phyloP scores from a whole-genome alignment of 2,888 invertebrate species.

The Ochropleura leucogaster region DNA sequence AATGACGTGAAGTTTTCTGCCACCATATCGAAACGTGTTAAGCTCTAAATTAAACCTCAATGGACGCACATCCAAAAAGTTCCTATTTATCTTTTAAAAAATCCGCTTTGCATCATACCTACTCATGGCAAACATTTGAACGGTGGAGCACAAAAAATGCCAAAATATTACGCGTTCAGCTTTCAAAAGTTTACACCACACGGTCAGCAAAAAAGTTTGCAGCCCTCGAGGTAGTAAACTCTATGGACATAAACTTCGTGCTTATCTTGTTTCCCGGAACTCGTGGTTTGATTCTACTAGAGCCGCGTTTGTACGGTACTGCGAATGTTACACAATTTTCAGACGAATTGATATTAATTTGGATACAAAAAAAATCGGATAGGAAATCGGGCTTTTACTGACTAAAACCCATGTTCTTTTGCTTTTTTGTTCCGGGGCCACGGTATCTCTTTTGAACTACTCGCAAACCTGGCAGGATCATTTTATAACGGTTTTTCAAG shows the following conservation, averaged over 20 bases:
- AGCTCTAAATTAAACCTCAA: no score
- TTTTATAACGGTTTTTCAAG: no score
- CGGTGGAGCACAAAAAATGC: not conserved
- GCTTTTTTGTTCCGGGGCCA: no score
- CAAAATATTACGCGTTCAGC: conserved; percentile 13
- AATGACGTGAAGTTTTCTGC: not conserved
- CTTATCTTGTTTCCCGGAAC: conserved; percentile 57
- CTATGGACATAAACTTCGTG: conserved; percentile 56
- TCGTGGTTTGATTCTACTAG: conserved; percentile 54
- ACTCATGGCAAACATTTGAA: conserved; percentile 3
- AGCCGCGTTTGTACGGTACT: conserved; percentile 45
- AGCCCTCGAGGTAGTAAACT: conserved; percentile 42
- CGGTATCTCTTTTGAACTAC: no score
- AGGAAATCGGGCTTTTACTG: no score
- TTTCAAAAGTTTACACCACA: conserved; percentile 29
- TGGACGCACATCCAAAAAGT: conserved; percentile 1
- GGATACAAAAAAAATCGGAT: no score
- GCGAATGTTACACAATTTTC: conserved; percentile 14
- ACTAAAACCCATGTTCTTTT: no score
- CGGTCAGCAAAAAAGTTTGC: conserved; percentile 47
- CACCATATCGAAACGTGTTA: not conserved
- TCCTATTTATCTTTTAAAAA: conserved; percentile 36
- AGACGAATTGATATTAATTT: not conserved
- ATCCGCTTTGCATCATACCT: conserved; percentile 10
- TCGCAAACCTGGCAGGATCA: no score